These are phyloP conservation scores for Malurus splendens DNA, from an alignment of 2,797 vertebrate genomes.

Conservation along the genomic window DNA sequence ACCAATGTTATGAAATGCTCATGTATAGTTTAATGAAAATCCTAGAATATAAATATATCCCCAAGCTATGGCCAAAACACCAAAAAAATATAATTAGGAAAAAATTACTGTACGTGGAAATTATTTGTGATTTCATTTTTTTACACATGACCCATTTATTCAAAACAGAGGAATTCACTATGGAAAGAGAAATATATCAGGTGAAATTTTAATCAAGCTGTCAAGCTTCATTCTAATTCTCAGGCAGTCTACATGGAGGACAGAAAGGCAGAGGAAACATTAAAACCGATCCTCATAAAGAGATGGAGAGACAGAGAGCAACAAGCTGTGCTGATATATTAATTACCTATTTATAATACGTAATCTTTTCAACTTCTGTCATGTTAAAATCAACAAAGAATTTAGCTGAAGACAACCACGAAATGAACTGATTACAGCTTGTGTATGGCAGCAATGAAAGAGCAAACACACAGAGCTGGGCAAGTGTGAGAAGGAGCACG, in stretches of 20 bases:
- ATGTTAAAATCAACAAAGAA: slow-evolving; percentile 52
- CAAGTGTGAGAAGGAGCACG: slow-evolving; percentile 23
- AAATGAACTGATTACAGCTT: slow-evolving; percentile 28
- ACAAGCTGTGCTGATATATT: slow-evolving; percentile 28
- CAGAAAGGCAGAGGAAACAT: slow-evolving; percentile 37
- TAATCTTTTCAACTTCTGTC: slow-evolving; percentile 56
- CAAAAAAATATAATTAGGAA: background rate
- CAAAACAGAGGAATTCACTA: background rate
- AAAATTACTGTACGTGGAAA: background rate
- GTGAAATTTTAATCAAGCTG: slow-evolving; percentile 49
- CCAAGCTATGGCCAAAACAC: background rate
- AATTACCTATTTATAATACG: slow-evolving; percentile 40
- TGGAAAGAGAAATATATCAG: slow-evolving; percentile 10
- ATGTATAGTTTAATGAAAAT: background rate
- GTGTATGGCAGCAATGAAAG: slow-evolving; percentile 9
- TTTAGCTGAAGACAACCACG: slow-evolving; percentile 28
- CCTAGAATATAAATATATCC: background rate
- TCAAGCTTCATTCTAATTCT: slow-evolving; percentile 47
- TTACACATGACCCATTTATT: background rate
- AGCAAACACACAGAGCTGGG: slow-evolving; percentile 14
- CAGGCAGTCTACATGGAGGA: background rate
- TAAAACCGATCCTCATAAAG: slow-evolving; percentile 35
- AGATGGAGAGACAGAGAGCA: slow-evolving; percentile 33
- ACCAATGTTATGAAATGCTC: background rate
- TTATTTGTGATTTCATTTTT: background rate